phyloP scores from a whole-genome alignment of 2,888 invertebrate genomes.

The Pachycephus smyrnensis region DNA sequence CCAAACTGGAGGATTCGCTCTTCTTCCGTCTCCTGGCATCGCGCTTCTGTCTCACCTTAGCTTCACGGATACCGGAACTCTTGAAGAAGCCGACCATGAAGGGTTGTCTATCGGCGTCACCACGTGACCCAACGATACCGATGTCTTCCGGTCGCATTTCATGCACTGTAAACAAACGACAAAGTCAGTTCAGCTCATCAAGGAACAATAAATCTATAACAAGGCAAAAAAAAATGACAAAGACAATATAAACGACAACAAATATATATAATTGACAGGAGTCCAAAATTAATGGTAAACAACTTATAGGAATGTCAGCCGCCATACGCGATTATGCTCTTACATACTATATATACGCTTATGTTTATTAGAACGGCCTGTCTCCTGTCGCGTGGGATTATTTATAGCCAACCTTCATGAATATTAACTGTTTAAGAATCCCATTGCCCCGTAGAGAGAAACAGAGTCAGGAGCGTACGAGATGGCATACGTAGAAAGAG shows the following conservation, averaged over 20 bases:
- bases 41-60: conserved; percentile 72
- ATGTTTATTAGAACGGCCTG: conserved; percentile 52
- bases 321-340: conserved; percentile 21
- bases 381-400: conserved; percentile 46
- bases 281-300: background rate
- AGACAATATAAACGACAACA: background rate
- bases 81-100: conserved; percentile 93
- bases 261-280: background rate
- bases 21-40: conserved; percentile 72
- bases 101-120: conserved; percentile 86
- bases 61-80: conserved; percentile 71
- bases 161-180: conserved; percentile 70
- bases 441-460: conserved; percentile 35
- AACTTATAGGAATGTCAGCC: background rate
- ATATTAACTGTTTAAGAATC: conserved; percentile 60
- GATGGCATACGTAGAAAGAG: background rate
- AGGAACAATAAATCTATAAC: background rate
- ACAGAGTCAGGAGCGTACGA: background rate
- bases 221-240: background rate
- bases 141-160: conserved; percentile 88
- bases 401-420: conserved; percentile 64
- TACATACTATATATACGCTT: conserved; percentile 24
- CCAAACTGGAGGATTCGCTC: conserved; percentile 63
- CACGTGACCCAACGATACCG: conserved; percentile 82
- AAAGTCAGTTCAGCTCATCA: background rate